Evolutionary conservation across 2,113 vertebrate species (phyloP), one percentile per base, ranked within the genome.

Genomic region (Condylura cristata): DNA sequence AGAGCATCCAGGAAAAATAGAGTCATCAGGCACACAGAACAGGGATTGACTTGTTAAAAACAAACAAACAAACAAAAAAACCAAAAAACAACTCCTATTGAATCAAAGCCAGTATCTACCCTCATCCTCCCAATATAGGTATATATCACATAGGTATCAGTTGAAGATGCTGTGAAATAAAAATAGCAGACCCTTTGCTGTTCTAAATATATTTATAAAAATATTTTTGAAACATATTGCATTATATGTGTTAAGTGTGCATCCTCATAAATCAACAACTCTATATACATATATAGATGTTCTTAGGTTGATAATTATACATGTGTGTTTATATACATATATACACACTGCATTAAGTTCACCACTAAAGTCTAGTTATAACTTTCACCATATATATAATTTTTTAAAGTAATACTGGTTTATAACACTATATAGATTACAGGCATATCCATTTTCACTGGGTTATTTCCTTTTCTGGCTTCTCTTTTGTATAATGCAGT

Each of bases 11-110:
- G 76, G 53, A 86, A 96, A 91, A 95, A 68, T 46, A 85, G 58
- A 96, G 60, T 72, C 26, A 82, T 95, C 81, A 90, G 56, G 63
- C 11, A 93, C 72, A 89, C 14, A 85, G 87, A 94, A 79, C 68
- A 68, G 71, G 93, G 83, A 86, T 7, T 61, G 94, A 89, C 58
- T 81, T 72, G 70, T 58, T 84, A 72, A 58, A 78, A 96, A 90
- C 20, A 56, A 48, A 11, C 8, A 48, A n/a, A n/a, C n/a, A n/a
- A n/a, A n/a, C n/a, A n/a, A n/a, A n/a, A n/a, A n/a, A n/a, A n/a
- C n/a, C n/a, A n/a, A 72, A 58, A 78, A 96, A 90, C 3, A 53
- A 91, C 32, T 91, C 39, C 32, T 82, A 30, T 51, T 85, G 86
- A 94, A 80, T 12, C 26, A 61, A 91, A 95, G 32, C 34, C 53